Conservation (phyloP, 1,140 invertebrate species). For the Himalopsyche phryganea region DNA sequence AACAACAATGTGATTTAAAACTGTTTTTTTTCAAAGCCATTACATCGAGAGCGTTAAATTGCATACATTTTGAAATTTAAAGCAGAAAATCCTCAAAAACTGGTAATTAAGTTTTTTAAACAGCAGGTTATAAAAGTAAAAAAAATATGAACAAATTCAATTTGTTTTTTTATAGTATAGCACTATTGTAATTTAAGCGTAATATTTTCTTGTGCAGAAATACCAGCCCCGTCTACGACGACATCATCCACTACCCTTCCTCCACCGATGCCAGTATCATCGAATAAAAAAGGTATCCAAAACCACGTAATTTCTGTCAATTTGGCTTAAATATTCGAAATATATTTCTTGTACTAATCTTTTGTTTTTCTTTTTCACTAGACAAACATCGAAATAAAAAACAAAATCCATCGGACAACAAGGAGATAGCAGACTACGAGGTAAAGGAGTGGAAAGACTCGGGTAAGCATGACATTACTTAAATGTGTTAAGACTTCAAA, state of each 20-base stretch:
- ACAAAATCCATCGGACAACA: slow-evolving; percentile 5
- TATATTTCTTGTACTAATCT: background rate
- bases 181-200: too few species aligned
- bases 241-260: slow-evolving; percentile 14
- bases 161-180: too few species aligned
- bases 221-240: slow-evolving; percentile 19
- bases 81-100: too few species aligned
- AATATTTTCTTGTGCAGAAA: slow-evolving; percentile 13
- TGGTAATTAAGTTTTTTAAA: too few species aligned
- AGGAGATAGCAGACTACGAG: slow-evolving; percentile 6
- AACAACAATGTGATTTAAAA: too few species aligned
- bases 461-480: slow-evolving; percentile 6
- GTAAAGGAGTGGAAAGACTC: slow-evolving; percentile 27
- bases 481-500: too few species aligned
- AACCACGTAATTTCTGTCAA: background rate
- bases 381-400: slow-evolving; percentile 23
- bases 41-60: too few species aligned
- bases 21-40: too few species aligned
- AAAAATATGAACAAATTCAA: too few species aligned
- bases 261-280: slow-evolving; percentile 22
- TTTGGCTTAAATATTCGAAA: background rate
- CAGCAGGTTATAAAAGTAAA: too few species aligned
- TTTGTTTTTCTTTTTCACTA: background rate
- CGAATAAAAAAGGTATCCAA: slow-evolving; percentile 24
- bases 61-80: too few species aligned